Base-by-base conservation (phyloP, 2,888 invertebrate genomes). In the Metellina segmentata region DNA sequence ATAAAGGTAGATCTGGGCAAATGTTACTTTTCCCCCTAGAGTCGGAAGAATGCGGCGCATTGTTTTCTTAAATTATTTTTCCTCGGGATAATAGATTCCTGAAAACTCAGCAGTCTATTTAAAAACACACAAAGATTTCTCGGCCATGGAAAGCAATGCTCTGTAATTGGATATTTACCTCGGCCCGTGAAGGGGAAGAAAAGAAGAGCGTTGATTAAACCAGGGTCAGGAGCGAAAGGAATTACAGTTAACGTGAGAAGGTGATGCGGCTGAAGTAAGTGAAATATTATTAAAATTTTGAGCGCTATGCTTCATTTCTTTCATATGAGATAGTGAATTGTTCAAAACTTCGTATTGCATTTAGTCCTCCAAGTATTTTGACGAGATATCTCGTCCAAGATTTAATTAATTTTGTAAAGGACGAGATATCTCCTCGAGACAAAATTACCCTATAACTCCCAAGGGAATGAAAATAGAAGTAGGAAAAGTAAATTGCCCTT, bases 1-100 rank as follows among this genome's bases (percentile, higher is more conserved):
- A 9, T 52, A 78, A 78, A n/a, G 78, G 19, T 52, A 52, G 6
- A n/a, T 4, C 19, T n/a, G 19, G 16, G 78, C 48, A 75, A 78
- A 52, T 6, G 52, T 75, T 52, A 20, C 51, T 52, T 78, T 75
- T 72, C 52, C 52, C n/a, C 19, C 52, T 5, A 6, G 52, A 52
- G n/a, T n/a, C 52, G 19, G 19, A 52, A 78, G 52, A 78, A 78
- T 78, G 78, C 48, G 7, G 9, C 5, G n/a, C 20, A 78, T 78
- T 78, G 78, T 78, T 78, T 78, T 78, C 52, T 78, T 78, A 52
- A 51, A 78, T n/a, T 52, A 78, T 48, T 78, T 78, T 78, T 52
- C 19, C 11, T 48, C 49, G n/a, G n/a, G 77, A 77, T 77, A 77
- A 77, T 77, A 77, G 77, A 48, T 77, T 77, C 49, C 78, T 52